Conservation (phyloP, 2,113 vertebrate species). For the Carassius gibelio region DNA sequence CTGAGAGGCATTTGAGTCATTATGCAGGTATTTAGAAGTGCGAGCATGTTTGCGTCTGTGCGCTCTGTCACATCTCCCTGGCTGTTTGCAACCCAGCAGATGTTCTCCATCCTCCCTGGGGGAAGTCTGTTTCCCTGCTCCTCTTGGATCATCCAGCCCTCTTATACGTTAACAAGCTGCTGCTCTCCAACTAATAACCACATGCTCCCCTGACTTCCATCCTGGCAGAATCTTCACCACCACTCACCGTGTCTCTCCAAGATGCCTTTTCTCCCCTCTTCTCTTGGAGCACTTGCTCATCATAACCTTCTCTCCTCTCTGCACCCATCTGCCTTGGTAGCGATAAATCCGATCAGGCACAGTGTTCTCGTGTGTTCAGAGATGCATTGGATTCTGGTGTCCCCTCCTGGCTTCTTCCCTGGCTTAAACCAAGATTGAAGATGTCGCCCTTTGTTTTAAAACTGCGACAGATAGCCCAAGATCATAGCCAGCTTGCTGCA, state of each 20-base stretch:
- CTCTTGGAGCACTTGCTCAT: slow-evolving; percentile 4
- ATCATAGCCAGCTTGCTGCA: neutral
- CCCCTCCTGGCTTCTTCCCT: neutral
- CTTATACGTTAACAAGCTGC: slow-evolving; percentile 21
- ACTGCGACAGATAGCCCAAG: too few species aligned
- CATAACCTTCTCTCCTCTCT: slow-evolving; percentile 18
- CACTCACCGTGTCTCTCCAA: neutral
- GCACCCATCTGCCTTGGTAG: slow-evolving; percentile 26
- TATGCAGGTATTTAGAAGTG: slow-evolving; percentile 49
- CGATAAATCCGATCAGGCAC: slow-evolving; percentile 3
- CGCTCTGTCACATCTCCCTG: slow-evolving; percentile 4
- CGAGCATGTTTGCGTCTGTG: slow-evolving; percentile 52
- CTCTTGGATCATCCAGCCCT: slow-evolving; percentile 55
- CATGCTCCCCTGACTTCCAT: slow-evolving; percentile 22
- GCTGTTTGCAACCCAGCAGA: slow-evolving; percentile 67
- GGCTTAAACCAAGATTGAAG: neutral
- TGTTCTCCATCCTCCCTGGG: slow-evolving; percentile 68
- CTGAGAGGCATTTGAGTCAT: slow-evolving; percentile 6
- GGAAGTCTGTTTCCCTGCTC: slow-evolving; percentile 38
- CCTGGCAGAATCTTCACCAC: neutral
- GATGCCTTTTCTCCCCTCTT: neutral
- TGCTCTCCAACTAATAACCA: slow-evolving; percentile 34
- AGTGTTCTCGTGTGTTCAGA: neutral
- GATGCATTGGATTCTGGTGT: neutral
- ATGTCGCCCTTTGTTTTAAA: neutral